A percentile compares a stretch with the other conserved stretches of the same genome.
Evolutionary conservation across 1,140 invertebrate genomes (phyloP).

Genomic region (Atta colombica): DNA sequence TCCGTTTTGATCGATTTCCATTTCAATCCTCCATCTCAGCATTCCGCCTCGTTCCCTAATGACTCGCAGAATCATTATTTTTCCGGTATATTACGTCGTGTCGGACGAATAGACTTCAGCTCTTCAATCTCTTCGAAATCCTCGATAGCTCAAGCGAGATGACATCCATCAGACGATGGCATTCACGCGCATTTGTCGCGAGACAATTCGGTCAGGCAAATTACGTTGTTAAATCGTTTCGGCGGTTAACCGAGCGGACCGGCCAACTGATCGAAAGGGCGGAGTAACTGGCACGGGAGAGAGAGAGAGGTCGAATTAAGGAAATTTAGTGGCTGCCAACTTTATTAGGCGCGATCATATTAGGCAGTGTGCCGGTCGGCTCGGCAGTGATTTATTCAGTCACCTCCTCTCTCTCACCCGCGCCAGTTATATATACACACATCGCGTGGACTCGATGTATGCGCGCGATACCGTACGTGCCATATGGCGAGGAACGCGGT

Average conservation of each 20-base stretch:
- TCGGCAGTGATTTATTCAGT: slow-evolving; percentile 71
- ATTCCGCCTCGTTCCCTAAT: slow-evolving; percentile 1
- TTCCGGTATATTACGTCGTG: slow-evolving; percentile 22
- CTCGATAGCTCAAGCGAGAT: not conserved
- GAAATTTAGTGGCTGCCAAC: slow-evolving; percentile 76
- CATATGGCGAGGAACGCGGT: slow-evolving; percentile 72
- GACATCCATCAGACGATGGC: not conserved
- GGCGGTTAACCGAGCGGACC: not conserved
- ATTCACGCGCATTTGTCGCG: slow-evolving; percentile 34
- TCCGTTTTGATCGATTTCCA: slow-evolving; percentile 9
- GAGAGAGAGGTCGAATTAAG: slow-evolving; percentile 56
- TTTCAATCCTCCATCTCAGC: not conserved
- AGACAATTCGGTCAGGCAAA: slow-evolving; percentile 19
- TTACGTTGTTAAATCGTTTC: slow-evolving; percentile 66
- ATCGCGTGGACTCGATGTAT: slow-evolving; percentile 15
- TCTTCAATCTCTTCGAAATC: not conserved
- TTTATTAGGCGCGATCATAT: slow-evolving; percentile 77
- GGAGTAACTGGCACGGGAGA: not conserved
- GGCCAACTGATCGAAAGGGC: slow-evolving; percentile 30
- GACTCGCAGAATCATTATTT: slow-evolving; percentile 48
- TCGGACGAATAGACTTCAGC: not conserved
- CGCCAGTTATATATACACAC: not conserved
- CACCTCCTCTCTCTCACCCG: not conserved
- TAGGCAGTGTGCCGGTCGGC: slow-evolving; percentile 64
- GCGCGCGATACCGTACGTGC: slow-evolving; percentile 49